These are phyloP conservation scores for Pomatostomus ruficeps DNA, from an alignment of 2,113 vertebrate genomes.

Conservation along the genomic window DNA sequence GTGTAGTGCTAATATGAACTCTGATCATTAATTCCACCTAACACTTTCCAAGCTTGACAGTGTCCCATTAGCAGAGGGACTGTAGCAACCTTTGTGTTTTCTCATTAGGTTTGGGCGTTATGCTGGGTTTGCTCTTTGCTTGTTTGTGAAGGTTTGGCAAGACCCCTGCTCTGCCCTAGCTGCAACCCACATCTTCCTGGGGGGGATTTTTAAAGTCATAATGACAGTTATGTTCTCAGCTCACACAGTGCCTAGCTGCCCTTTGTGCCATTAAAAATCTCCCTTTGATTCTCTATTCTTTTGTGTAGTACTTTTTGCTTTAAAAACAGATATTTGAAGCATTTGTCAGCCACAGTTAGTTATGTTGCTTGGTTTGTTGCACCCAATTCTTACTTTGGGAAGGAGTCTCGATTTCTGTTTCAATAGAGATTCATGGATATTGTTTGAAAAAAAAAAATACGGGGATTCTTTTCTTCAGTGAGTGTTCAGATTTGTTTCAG, in stretches of 20 bases:
- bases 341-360: background rate
- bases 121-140: background rate
- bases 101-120: background rate
- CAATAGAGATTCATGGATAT: background rate
- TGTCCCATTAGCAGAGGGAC: background rate
- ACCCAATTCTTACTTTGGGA: background rate
- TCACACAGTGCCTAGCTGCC: constrained; percentile 49
- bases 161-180: background rate
- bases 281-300: constrained; percentile 2
- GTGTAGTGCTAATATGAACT: background rate
- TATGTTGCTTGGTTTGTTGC: background rate
- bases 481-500: background rate
- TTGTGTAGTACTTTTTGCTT: background rate
- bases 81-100: background rate
- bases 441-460: background rate
- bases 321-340: background rate
- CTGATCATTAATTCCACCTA: background rate
- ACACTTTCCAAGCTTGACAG: background rate
- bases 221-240: constrained; percentile 37
- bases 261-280: constrained; percentile 61
- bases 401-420: background rate
- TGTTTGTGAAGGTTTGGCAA: background rate
- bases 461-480: background rate
- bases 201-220: constrained; percentile 56
- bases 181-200: background rate